Base-by-base conservation (phyloP, 2,888 invertebrate genomes). In the Drosophila anceps region DNA sequence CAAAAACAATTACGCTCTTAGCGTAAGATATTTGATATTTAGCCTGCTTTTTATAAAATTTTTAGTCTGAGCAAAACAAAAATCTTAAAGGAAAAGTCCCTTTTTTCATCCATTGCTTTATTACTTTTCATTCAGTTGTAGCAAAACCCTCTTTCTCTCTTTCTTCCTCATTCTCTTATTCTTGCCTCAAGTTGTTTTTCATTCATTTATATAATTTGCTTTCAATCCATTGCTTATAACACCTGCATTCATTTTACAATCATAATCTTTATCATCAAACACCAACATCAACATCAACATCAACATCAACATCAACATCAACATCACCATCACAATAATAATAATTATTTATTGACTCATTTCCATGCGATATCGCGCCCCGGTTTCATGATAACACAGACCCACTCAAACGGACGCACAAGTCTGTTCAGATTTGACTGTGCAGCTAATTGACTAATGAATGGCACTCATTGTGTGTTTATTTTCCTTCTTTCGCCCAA, bases 401-500 rank as follows among this genome's bases (percentile, higher is more conserved):
- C 61, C 65, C 69, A 61, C 78, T 71, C 61, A 58, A 39, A 12
- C 41, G 29, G 41, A 8, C 31, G 0, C 69, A 57, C 57, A 73
- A 44, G 72, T 74, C 59, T 69, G 54, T 41, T 51, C 68, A 66
- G 62, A 69, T 73, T 73, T 39, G 76, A 75, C 39, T 79, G 75
- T 71, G 15, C 33, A 65, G 43, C 29, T 20, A 84, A 84, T 82
- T 70, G 82, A 65, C 78, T 73, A 63, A 87, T 84, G 84, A 84
- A 84, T 84, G 84, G 59, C 72, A 69, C 61, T 73, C 83, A 67
- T 85, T 83, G 81, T 57, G 61, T 69, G 59, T 62, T 66, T 76
- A 48, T 55, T 51, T 79, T 33, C 24, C 6, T 54, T 39, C 29
- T 43, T 43, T 13, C 53, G 53, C 35, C 51, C 53, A 53, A n/a